These are phyloP conservation scores for Cepaea hortensis DNA, from an alignment of 2,888 invertebrate species.

Conservation along the genomic window DNA sequence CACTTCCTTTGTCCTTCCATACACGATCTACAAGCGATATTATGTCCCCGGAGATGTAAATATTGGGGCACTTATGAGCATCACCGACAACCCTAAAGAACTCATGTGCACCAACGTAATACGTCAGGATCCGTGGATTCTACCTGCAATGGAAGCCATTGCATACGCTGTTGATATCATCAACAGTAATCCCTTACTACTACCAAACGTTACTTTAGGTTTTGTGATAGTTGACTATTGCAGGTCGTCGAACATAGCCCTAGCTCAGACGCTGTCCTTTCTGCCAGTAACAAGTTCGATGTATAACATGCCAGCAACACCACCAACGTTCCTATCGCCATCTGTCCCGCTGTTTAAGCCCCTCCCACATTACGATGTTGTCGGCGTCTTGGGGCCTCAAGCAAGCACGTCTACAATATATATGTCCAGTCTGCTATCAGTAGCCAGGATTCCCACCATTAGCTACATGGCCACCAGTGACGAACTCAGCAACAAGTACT, in stretches of 20 bases:
- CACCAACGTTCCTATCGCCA: not conserved
- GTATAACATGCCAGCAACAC: not conserved
- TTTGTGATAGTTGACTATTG: slow-evolving; percentile 22
- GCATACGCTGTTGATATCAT: slow-evolving; percentile 6
- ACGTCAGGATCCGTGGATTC: slow-evolving; percentile 30
- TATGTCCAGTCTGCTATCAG: slow-evolving; percentile 56
- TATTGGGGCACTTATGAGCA: slow-evolving; percentile 58
- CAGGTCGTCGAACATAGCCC: slow-evolving; percentile 4
- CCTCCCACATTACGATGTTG: slow-evolving; percentile 52
- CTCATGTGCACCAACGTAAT: slow-evolving; percentile 50
- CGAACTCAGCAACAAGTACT: slow-evolving; percentile 58
- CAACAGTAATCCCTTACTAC: not conserved
- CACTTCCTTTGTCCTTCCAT: not conserved
- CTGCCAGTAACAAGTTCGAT: not conserved
- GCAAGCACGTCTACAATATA: slow-evolving; percentile 52
- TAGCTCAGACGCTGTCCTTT: slow-evolving; percentile 21
- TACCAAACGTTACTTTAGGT: slow-evolving; percentile 26
- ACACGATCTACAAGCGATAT: slow-evolving; percentile 48
- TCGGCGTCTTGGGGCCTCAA: slow-evolving; percentile 53
- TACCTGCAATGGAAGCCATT: slow-evolving; percentile 12
- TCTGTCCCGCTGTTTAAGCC: too few relatives aligned
- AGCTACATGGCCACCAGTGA: slow-evolving; percentile 59
- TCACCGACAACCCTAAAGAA: slow-evolving; percentile 36
- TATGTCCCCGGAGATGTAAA: slow-evolving; percentile 55
- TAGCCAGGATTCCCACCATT: slow-evolving; percentile 50